phyloP scores from a whole-genome alignment of 2,888 invertebrate genomes.

The Cantharis lateralis region DNA sequence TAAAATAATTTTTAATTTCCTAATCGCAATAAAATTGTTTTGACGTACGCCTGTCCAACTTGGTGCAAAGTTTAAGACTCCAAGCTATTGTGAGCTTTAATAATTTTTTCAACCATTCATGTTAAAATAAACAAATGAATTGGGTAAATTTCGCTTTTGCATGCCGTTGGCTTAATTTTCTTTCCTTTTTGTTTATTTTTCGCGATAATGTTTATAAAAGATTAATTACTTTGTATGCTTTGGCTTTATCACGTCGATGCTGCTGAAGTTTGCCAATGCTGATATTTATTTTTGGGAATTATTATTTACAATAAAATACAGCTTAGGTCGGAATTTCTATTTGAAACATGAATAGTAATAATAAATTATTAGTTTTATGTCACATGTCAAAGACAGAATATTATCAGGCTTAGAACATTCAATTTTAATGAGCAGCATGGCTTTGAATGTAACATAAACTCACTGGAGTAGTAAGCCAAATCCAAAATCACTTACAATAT shows the following conservation, averaged over 20 bases:
- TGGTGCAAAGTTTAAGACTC: background rate
- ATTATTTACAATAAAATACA: background rate
- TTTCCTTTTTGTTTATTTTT: background rate
- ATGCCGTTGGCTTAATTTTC: background rate
- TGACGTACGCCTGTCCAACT: background rate
- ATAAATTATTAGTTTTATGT: background rate
- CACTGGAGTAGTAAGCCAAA: background rate
- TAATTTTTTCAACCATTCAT: background rate
- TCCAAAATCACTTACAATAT: too few relatives aligned
- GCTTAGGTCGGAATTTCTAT: background rate
- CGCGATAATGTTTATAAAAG: background rate
- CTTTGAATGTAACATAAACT: background rate
- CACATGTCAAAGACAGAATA: background rate
- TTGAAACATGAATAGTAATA: background rate
- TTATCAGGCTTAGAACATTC: background rate
- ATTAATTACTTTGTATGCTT: background rate
- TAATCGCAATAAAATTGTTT: background rate
- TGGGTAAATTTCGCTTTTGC: background rate
- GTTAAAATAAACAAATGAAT: background rate
- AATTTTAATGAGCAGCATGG: background rate
- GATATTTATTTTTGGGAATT: background rate
- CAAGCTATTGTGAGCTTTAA: background rate
- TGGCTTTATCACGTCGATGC: background rate
- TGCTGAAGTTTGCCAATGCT: background rate
- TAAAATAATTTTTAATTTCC: background rate